A percentile compares a stretch with the other conserved stretches of the same genome.
phyloP scores from a whole-genome alignment of 1,140 invertebrate species.

The Drosophila grimshawi region DNA sequence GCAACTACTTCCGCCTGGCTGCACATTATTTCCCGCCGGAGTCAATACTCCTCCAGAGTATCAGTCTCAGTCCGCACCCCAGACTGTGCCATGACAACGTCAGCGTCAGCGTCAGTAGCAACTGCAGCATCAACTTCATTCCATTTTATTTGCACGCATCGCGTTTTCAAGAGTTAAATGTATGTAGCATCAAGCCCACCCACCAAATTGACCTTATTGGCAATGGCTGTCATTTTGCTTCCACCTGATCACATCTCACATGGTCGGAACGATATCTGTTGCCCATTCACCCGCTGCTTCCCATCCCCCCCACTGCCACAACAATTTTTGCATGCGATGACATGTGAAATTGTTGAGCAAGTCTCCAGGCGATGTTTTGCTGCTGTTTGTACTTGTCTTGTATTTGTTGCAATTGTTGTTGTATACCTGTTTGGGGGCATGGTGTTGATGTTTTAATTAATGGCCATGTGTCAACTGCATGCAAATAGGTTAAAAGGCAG shows the following conservation, averaged over 20 bases:
- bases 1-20: constrained; percentile 70
- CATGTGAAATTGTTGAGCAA: constrained; percentile 75
- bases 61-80: constrained; percentile 4
- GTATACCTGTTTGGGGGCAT: constrained; percentile 12
- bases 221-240: constrained; percentile 62
- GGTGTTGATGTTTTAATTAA: constrained; percentile 72
- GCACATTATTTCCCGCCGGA: constrained; percentile 66
- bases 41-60: constrained; percentile 16
- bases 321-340: constrained; percentile 73
- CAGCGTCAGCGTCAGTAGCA: constrained; percentile 24
- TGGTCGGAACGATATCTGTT: constrained; percentile 12
- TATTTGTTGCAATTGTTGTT: constrained; percentile 23
- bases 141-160: constrained; percentile 72
- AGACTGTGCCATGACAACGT: constrained; percentile 50
- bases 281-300: neutral
- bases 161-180: constrained; percentile 75
- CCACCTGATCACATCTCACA: constrained; percentile 76
- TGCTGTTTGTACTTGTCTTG: constrained; percentile 40
- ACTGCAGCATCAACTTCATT: constrained; percentile 18
- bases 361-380: constrained; percentile 67
- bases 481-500: constrained; percentile 64
- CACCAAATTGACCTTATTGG: constrained; percentile 65
- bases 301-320: constrained; percentile 8
- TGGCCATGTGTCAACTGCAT: constrained; percentile 65
- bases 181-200: constrained; percentile 22